These are phyloP conservation scores for Ovis canadensis DNA, from an alignment of 2,113 vertebrate species.

Conservation along the genomic window DNA sequence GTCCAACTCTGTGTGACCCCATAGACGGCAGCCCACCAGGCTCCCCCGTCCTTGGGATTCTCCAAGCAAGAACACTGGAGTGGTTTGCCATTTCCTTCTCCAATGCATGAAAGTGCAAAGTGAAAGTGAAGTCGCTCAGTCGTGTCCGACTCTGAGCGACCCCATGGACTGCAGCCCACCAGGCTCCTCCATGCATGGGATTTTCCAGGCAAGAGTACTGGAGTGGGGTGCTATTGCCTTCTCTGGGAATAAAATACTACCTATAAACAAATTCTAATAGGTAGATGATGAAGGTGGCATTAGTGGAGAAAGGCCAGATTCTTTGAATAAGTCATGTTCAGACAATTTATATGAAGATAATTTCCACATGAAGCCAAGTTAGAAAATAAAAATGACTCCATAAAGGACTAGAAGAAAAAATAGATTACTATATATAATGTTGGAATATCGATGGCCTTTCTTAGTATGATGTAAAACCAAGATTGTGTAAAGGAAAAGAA, in stretches of 20 bases:
- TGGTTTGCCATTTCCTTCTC: no score
- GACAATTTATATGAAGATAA: neutral
- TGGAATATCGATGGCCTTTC: neutral
- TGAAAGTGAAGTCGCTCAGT: no score
- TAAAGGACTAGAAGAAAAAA: neutral
- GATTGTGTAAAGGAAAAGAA: neutral
- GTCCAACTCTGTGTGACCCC: no score
- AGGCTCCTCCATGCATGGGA: no score
- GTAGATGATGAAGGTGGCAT: neutral
- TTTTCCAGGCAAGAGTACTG: no score
- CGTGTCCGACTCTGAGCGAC: no score
- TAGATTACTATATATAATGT: neutral
- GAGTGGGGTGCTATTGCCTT: no score
- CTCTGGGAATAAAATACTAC: neutral
- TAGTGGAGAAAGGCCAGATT: neutral
- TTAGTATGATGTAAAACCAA: neutral
- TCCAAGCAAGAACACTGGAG: no score
- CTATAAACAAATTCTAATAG: neutral
- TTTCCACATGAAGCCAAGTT: neutral
- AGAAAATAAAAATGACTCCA: neutral
- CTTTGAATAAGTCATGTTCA: neutral
- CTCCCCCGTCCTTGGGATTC: no score
- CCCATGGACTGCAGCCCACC: no score
- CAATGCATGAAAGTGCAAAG: no score
- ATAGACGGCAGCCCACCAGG: no score